A percentile compares a stretch with the other conserved stretches of the same genome.
Conservation (phyloP, 2,797 vertebrate genomes). For the Kryptopterus vitreolus region DNA sequence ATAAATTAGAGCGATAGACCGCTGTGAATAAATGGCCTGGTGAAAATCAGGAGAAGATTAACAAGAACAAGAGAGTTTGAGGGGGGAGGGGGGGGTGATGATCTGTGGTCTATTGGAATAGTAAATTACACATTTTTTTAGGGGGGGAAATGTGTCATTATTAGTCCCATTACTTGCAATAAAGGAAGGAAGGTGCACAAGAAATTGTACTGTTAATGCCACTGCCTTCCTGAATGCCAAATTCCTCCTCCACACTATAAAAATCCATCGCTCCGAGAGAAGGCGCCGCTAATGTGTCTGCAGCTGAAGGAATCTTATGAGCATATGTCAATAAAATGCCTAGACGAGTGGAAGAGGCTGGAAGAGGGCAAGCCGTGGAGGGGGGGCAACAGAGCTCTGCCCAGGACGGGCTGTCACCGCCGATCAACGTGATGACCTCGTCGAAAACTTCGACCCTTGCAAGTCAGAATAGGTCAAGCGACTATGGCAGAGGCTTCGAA, state of each 20-base stretch:
- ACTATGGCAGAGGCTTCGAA: conserved; percentile 6
- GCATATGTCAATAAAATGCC: conserved; percentile 87
- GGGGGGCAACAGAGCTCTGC: conserved; percentile 51
- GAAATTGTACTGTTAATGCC: conserved; percentile 13
- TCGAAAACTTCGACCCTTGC: conserved; percentile 40
- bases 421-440: conserved; percentile 65
- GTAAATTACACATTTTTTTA: conserved; percentile 67
- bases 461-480: conserved; percentile 42
- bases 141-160: conserved; percentile 55
- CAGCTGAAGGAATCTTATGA: conserved; percentile 69
- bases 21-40: conserved; percentile 75
- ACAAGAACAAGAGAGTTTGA: conserved; percentile 53
- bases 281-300: conserved; percentile 63
- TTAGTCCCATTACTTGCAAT: conserved; percentile 63
- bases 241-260: conserved; percentile 27
- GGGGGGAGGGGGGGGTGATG: conserved; percentile 25
- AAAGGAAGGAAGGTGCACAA: conserved; percentile 55
- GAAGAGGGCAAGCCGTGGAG: conserved; percentile 73
- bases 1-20: conserved; percentile 75
- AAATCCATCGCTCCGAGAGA: conserved; percentile 61
- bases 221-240: conserved; percentile 8
- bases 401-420: conserved; percentile 65
- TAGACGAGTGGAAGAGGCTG: conserved; percentile 85
- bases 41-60: conserved; percentile 74
- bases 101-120: conserved; percentile 60